Conservation (phyloP, 2,888 invertebrate species). For the Stenodera caucasica region DNA sequence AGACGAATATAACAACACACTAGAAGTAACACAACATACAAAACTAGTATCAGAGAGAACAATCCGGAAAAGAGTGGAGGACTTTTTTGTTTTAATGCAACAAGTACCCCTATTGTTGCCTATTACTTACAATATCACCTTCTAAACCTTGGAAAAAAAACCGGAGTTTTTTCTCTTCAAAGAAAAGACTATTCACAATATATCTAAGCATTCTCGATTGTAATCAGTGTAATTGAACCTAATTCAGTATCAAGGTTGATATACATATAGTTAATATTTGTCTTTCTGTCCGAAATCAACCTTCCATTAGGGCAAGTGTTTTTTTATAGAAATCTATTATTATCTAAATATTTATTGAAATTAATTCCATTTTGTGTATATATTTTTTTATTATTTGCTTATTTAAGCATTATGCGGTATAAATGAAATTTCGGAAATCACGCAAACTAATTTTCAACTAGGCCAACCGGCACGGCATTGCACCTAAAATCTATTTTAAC, state of each 20-base stretch:
- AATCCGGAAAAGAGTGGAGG: slow-evolving; percentile 9
- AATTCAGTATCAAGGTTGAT: no score
- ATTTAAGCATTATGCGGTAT: neutral
- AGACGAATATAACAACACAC: neutral
- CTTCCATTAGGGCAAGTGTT: no score
- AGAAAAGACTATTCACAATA: no score
- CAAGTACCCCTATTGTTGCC: slow-evolving; percentile 22
- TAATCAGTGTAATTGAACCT: no score
- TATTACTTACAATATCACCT: neutral
- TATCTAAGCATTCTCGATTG: no score
- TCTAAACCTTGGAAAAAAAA: no score
- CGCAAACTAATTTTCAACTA: slow-evolving; percentile 2
- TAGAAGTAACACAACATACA: neutral
- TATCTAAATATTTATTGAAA: neutral
- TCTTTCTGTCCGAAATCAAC: no score
- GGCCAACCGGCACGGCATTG: slow-evolving; percentile 6
- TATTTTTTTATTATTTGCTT: neutral
- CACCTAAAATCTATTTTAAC: neutral
- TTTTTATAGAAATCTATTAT: no score
- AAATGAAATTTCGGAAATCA: slow-evolving; percentile 1
- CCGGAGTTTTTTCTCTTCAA: no score
- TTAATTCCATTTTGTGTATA: neutral
- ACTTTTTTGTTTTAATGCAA: slow-evolving; percentile 27
- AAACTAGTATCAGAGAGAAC: slow-evolving; percentile 2
- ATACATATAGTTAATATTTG: no score